Evolutionary conservation across 2,113 vertebrate genomes (phyloP), one percentile per base, ranked within the genome.

Genomic region (Heloderma charlesbogerti): DNA sequence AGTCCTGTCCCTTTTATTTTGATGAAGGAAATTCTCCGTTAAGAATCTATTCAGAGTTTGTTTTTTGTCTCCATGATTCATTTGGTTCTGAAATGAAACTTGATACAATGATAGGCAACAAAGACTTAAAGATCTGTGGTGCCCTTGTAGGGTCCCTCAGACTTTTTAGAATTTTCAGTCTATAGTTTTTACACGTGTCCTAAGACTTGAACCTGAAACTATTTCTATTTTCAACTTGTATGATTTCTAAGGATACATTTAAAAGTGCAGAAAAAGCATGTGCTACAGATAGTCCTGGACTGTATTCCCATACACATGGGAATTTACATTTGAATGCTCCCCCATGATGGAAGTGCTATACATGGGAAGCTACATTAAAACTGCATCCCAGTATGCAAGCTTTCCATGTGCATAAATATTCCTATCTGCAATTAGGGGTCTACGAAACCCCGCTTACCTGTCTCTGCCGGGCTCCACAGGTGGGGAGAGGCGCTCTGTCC

Each of bases 1-100:
- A 96, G 94, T 98, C 98, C 97, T 98, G 98, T 96, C 97, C 98
- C 97, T 98, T 98, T 98, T 98, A 98, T 96, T 99, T 99, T 95
- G 97, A 93, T 37, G 98, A 95, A 93, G 92, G 98, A 90, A 98
- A 98, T 95, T 99, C 99, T 67, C 98, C 99, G 94, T 99, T 99
- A 93, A 99, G 98, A 91, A 99, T 98, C 90, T 99, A 98, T 94
- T 99, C 99, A 92, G 99, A 97, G 96, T 98, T 99, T 20, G 13
- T 51, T 69, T 97, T 99, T 99, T 94, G 98, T 98, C 96, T 99
- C 98, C 96, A 99, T 16, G 98, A 99, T 91, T 99, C 99, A 95
- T 99, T 99, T 96, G 99, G 98, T 97, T 99, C 98, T 3, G 98
- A 98, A 91, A 97, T 98, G 71, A 98, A 98, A 88, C 16, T 34